Conservation (phyloP, 1,140 invertebrate genomes). For the Leptinotarsa undecemlineata region DNA sequence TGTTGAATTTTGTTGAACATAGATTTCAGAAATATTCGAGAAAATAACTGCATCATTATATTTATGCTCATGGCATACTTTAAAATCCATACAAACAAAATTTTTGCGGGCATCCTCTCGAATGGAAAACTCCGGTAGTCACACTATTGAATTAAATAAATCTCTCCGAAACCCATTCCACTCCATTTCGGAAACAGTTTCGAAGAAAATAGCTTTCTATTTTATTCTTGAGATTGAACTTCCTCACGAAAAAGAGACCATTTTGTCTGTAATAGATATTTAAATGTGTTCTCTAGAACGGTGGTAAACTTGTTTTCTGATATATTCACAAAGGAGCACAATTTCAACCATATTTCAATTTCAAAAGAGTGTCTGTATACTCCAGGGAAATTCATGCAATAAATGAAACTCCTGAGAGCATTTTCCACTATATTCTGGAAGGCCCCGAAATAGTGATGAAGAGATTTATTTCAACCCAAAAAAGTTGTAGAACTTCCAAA, state of each 20-base stretch:
- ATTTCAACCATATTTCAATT: slow-evolving; percentile 26
- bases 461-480: too few species aligned
- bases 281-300: slow-evolving; percentile 15
- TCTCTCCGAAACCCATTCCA: background rate
- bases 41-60: too few species aligned
- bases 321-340: slow-evolving; percentile 27
- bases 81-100: background rate
- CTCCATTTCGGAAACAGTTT: background rate
- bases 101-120: background rate
- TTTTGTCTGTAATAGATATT: slow-evolving; percentile 16
- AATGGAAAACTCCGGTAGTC: background rate
- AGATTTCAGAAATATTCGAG: too few species aligned
- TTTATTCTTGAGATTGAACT: background rate
- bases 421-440: too few species aligned
- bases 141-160: background rate
- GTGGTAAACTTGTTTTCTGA: slow-evolving; percentile 19
- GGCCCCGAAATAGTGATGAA: too few species aligned
- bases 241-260: background rate
- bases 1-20: too few species aligned
- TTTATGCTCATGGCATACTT: too few species aligned
- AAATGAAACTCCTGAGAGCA: too few species aligned
- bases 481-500: too few species aligned
- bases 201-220: background rate
- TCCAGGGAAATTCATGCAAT: background rate
- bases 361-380: background rate